Evolutionary conservation across 1,140 invertebrate species (phyloP), one percentile per base, ranked within the genome.

Genomic region (Monomorium pharaonis): DNA sequence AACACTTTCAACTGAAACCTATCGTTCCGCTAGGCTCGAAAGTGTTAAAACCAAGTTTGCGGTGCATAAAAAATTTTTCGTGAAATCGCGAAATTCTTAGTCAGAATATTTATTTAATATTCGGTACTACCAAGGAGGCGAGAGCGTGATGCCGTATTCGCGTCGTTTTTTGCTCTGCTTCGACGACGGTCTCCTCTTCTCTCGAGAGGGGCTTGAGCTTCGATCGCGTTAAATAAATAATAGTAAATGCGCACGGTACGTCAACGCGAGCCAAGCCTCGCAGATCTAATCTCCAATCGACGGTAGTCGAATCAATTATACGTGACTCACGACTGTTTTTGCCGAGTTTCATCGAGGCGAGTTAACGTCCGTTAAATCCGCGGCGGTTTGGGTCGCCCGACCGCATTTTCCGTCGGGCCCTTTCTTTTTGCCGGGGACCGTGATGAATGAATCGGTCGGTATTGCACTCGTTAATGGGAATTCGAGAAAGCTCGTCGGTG

Each of bases 211-310:
- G 37, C 37, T 69, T 51, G 76, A 70, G 33, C 51, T 81, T 81
- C 51, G 65, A 44, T 81, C 65, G 65, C 78, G 78, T 72, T 70
- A 72, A 81, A 81, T 81, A 74, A 74, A 74, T 74, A 83, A 83
- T 58, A 49, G 24, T 67, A 72, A 81, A 70, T 21, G 77, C 77
- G 77, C 77, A 49, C 62, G 33, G 18, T 33, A 18, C 65, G 49
- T 81, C 63, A 12, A 56, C 33, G 65, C 63, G 49, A 72, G 78
- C 37, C 24, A 83, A 83, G 67, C 37, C 74, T 74, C 51, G 27
- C 24, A 7, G 51, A 58, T 54, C 24, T 51, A 30, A 51, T 33
- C 51, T 80, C n/a, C 24, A 42, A 83, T 81, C 67, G 30, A 44
- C 37, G n/a, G 12, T 56, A 65, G 65, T 72, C 65, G 37, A 74